Base-by-base conservation (phyloP, 2,888 invertebrate genomes). In the Eulithis prunata region DNA sequence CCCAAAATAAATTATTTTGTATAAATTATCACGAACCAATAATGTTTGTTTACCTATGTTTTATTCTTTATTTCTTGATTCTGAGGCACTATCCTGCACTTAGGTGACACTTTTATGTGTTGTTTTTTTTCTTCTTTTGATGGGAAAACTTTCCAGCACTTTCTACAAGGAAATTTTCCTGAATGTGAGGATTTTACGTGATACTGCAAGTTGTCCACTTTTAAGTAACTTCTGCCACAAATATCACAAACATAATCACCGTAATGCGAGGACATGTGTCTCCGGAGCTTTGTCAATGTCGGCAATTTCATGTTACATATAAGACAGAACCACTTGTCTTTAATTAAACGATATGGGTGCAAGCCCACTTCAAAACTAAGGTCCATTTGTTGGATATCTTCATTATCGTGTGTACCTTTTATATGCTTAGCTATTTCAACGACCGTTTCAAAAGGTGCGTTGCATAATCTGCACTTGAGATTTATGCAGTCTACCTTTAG, bases 221-320 rank as follows among this genome's bases (percentile, higher is more conserved):
- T 83, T 21, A 87, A 69, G 65, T 91, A 92, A 36, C 82, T 80
- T 12, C 86, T 81, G 1, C 89, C 92, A 62, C 92, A 93, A 0
- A 84, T 73, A 55, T 91, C 91, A 58, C 92, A 93, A 0, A 90
- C 89, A 56, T 78, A 88, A 32, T 83, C 84, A 28, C 80, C 79
- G 52, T 86, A 92, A 73, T 93, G 92, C 0, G 85, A 71, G 0
- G 88, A 83, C 1, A 89, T 91, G 57, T 93, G 92, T 3, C 90
- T 79, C 56, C 85, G 84, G 0, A 93, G 75, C 28, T 85, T 88
- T 0, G 79, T 81, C 4, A 92, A 66, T 0, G 86, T 80, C 0
- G 91, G 84, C 51, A 89, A 67, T 71, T 87, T 89, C 58, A 78
- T 76, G 3, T 80, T 71, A 62, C 92, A 92, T 10, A 87, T 68